phyloP scores from a whole-genome alignment of 92 coral and sea anemone genomes.

The Plumapathes pennacea region DNA sequence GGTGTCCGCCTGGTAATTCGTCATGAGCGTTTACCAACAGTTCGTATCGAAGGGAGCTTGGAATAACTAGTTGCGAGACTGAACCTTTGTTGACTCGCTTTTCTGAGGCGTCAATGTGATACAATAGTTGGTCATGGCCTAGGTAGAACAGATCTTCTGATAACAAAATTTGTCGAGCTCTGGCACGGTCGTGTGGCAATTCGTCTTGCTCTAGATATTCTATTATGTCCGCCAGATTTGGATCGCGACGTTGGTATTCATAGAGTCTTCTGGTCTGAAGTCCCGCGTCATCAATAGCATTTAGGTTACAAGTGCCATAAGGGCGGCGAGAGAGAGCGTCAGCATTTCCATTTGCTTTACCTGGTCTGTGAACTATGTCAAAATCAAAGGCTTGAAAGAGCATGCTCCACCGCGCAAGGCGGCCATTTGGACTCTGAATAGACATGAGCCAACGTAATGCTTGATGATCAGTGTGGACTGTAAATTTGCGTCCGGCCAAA shows the following conservation, averaged over 20 bases:
- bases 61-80: constrained; percentile 42
- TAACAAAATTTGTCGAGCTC: constrained; percentile 2
- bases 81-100: background rate
- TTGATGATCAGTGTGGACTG: constrained; percentile 41
- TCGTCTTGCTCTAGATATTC: constrained; percentile 20
- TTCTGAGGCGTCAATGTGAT: constrained; percentile 2
- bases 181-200: constrained; percentile 14
- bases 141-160: constrained; percentile 18
- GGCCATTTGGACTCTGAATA: constrained; percentile 22
- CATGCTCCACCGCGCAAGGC: constrained; percentile 51
- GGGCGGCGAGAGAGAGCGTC: constrained; percentile 44
- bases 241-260: constrained; percentile 26
- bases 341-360: constrained; percentile 26
- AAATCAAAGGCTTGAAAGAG: constrained; percentile 34
- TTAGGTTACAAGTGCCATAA: background rate
- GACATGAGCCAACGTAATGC: constrained; percentile 28
- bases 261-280: background rate
- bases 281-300: constrained; percentile 11
- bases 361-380: constrained; percentile 45
- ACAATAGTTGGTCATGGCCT: constrained; percentile 17
- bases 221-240: constrained; percentile 16
- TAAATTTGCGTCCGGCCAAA: constrained; percentile 32
- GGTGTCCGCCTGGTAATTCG: constrained; percentile 48
- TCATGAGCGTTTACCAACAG: constrained; percentile 53
- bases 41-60: constrained; percentile 28